Evolutionary conservation across 2,113 vertebrate genomes (phyloP).

Genomic region (Tachuris rubrigastra): DNA sequence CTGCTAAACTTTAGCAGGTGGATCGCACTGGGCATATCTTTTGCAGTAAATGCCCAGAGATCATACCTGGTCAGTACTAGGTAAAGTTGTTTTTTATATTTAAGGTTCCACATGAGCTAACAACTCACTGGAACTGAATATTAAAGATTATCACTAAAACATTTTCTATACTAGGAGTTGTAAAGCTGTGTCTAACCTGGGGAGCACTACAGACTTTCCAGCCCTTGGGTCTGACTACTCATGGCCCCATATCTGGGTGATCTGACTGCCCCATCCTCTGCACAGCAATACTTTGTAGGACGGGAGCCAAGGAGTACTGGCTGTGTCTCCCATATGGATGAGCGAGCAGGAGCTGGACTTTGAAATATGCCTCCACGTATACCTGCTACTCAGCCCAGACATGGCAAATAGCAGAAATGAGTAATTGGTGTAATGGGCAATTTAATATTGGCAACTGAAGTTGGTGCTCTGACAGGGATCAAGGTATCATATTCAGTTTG

Average conservation of each 20-base stretch:
- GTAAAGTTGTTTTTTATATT: background rate
- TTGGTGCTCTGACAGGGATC: background rate
- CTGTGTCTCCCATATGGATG: background rate
- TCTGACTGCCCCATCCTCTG: background rate
- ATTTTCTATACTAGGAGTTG: background rate
- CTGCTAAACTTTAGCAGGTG: background rate
- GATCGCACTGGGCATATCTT: background rate
- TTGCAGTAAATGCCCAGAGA: background rate
- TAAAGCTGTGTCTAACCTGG: background rate
- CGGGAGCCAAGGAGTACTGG: background rate
- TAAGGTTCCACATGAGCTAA: background rate
- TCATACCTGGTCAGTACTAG: background rate
- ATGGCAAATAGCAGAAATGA: background rate
- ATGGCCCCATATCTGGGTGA: background rate
- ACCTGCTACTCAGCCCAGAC: background rate
- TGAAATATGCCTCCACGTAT: background rate
- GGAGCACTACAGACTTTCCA: background rate
- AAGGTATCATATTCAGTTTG: background rate
- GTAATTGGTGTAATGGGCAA: background rate
- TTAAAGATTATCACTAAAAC: background rate
- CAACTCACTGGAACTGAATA: background rate
- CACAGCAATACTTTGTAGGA: background rate
- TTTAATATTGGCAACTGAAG: background rate
- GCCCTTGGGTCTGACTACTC: background rate
- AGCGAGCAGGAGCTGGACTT: background rate